Base-by-base conservation (phyloP, 2,888 invertebrate genomes). In the Dorcus hopei region DNA sequence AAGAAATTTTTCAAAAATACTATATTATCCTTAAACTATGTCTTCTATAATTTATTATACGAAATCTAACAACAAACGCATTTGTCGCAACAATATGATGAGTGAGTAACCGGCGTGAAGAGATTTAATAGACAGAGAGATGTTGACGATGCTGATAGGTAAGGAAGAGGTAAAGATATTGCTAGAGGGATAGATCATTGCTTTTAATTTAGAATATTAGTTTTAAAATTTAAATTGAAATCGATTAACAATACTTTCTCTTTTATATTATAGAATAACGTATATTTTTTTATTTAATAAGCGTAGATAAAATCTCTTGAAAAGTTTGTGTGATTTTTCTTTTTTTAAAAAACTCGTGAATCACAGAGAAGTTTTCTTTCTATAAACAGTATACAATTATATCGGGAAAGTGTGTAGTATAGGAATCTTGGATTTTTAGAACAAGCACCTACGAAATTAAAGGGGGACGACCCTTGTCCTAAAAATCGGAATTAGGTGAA, bases 201-300 rank as follows among this genome's bases (percentile, higher is more conserved):
- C 77, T 78, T 78, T 72, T 61, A 72, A 73, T 77, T 78, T 78
- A 78, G 77, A 77, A 77, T 78, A 75, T 77, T 65, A 70, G 74
- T 74, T 45, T 45, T 45, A 45, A 16, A n/a, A 45, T 11, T 45
- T 45, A 45, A 45, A 16, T 16, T 16, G 45, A 23, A 45, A 19
- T 33, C 26, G 26, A 33, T 33, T 33, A 33, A 33, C 26, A 33
- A 33, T 33, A 33, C 26, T 33, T 33, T 33, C 26, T 33, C 26
- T 33, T 33, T 33, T 33, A 45, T 45, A 45, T 45, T 19, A 19
- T 11, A 23, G 23, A 45, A 23, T 16, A 11, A 45, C 23, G 14
- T 41, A 45, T 45, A 16, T 45, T 45, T 45, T 45, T 45, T 45
- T 45, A 19, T 45, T 45, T 42, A 14, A 42, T 45, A 45, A 45